These are phyloP conservation scores for Xylocopa sonorina DNA, from an alignment of 1,140 invertebrate species.

Conservation along the genomic window DNA sequence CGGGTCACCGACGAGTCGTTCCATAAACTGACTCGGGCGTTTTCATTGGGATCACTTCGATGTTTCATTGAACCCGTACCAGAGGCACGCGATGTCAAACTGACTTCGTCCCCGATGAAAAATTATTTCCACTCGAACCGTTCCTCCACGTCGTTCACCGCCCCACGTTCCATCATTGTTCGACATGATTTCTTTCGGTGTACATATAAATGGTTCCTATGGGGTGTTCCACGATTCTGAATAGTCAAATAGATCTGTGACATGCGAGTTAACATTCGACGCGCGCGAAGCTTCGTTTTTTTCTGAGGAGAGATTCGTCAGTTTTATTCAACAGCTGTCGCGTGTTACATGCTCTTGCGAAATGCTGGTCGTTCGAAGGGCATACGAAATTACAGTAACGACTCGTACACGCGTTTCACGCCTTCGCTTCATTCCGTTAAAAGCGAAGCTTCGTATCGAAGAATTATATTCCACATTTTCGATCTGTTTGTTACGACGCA, in stretches of 20 bases:
- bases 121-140: neutral
- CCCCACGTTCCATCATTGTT: neutral
- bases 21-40: neutral
- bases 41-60: neutral
- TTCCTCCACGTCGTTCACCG: neutral
- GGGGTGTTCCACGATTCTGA: neutral
- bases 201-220: conserved; percentile 1
- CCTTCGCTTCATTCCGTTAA: neutral
- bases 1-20: neutral
- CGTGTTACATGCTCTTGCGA: neutral
- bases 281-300: neutral
- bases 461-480: neutral
- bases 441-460: conserved; percentile 8
- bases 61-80: neutral
- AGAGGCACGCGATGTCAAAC: neutral
- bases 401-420: too few species aligned
- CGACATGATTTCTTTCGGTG: conserved; percentile 1
- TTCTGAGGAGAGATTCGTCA: neutral
- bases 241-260: neutral
- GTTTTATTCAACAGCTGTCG: too few species aligned
- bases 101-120: neutral
- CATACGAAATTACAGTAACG: too few species aligned
- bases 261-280: too few species aligned
- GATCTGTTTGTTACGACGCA: neutral
- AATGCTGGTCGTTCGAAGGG: neutral